These are phyloP conservation scores for Macaca mulatta DNA, from an alignment of 2,113 vertebrate genomes.

Conservation along the genomic window DNA sequence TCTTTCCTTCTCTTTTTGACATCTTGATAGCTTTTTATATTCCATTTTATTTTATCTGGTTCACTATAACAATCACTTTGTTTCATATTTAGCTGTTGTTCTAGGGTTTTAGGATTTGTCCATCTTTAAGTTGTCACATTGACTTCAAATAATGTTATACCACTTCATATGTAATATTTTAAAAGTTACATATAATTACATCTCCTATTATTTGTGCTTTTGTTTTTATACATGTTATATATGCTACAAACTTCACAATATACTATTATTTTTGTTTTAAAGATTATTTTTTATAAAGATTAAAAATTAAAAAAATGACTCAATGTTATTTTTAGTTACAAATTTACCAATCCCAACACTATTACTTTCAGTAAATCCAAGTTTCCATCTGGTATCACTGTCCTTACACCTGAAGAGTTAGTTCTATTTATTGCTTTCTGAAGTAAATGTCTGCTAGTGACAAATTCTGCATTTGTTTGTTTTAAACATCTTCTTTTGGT, in stretches of 20 bases:
- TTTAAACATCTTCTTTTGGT: not conserved
- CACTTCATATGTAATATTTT: not conserved
- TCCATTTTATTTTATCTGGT: not conserved
- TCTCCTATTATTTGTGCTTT: not conserved
- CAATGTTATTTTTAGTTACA: not conserved
- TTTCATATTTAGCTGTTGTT: not conserved
- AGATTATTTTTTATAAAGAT: not conserved
- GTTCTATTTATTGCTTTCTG: not conserved
- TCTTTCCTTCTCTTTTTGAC: not conserved
- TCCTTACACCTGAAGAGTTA: not conserved
- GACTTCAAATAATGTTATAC: not conserved
- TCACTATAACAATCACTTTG: not conserved
- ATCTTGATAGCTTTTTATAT: not conserved
- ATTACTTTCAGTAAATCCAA: not conserved
- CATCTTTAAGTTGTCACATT: not conserved
- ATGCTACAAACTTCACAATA: not conserved
- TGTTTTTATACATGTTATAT: not conserved
- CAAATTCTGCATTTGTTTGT: not conserved
- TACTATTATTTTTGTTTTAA: not conserved
- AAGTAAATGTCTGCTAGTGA: not conserved
- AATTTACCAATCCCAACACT: not conserved
- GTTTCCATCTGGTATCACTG: not conserved
- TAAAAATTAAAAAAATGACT: not conserved
- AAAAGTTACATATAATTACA: not conserved
- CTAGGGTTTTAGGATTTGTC: not conserved